Evolutionary conservation across 92 coral and sea anemone genomes (phyloP), one percentile per base, ranked within the genome.

Genomic region (Diadumene lineata): DNA sequence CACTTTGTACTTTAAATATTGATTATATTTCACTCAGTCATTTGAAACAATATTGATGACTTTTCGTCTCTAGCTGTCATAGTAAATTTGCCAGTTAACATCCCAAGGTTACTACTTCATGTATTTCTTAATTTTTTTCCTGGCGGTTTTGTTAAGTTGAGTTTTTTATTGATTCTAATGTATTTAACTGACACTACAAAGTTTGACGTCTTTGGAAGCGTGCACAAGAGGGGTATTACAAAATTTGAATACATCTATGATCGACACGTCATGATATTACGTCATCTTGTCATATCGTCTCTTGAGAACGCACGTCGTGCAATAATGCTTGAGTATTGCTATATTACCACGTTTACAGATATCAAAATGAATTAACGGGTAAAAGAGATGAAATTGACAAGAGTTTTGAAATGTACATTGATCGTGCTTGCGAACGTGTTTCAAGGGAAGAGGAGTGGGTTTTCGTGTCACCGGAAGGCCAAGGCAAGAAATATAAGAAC

Each of bases 391-490:
- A n/a, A 34, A 2, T 33, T 43, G 55, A 21, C 16, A 33, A 27
- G 28, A 72, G 1, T 33, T 7, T 56, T 26, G 18, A 27, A 72
- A 56, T 46, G n/a, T 72, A 17, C 11, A 25, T 25, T 8, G 63
- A 72, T 72, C 77, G 77, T 56, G 56, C 55, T 18, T 18, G 30
- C 23, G 38, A 33, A 56, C 62, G 63, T 61, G 77, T 56, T 58
- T 25, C 1, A 7, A 7, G 25, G 6, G 0, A 15, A 7, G 11
- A 22, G 34, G 70, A 75, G 38, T 8, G 26, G 23, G 28, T 33
- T 53, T 23, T 13, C 76, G 56, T 34, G 69, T 48, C 56, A 83
- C 89, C 96, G 96, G 96, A 90, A 86, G 73, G 76, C 79, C 68
- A 81, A 70, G 87, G 71, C 50, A 58, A 64, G 56, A 60, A 50